phyloP scores from a whole-genome alignment of 2,888 invertebrate genomes.

The Diadromus collaris region DNA sequence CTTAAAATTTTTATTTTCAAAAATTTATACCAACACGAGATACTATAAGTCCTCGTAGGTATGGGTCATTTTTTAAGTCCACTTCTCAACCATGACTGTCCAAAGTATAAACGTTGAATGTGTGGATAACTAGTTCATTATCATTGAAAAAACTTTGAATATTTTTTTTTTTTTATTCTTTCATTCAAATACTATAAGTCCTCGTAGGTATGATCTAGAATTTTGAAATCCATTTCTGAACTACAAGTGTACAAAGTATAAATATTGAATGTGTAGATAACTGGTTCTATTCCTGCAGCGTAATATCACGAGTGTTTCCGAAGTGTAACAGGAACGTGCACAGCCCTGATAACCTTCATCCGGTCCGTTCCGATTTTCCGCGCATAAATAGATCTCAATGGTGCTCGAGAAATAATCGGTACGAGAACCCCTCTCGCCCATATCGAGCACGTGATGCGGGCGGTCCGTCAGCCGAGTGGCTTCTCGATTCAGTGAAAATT shows the following conservation, averaged over 20 bases:
- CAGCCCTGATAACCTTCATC: slow-evolving; percentile 54
- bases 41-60: background rate
- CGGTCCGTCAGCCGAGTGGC: slow-evolving; percentile 21
- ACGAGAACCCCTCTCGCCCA: slow-evolving; percentile 38
- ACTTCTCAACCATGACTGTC: too few species aligned
- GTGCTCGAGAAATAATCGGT: slow-evolving; percentile 55
- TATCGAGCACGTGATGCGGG: slow-evolving; percentile 46
- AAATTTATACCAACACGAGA: background rate
- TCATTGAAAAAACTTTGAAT: too few species aligned
- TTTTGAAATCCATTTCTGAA: background rate
- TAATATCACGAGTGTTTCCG: background rate
- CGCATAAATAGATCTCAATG: slow-evolving; percentile 55
- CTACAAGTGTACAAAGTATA: background rate
- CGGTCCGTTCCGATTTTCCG: slow-evolving; percentile 31
- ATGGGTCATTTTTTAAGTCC: background rate
- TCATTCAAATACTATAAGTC: too few species aligned
- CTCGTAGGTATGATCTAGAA: too few species aligned
- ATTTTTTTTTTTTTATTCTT: too few species aligned
- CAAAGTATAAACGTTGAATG: too few species aligned
- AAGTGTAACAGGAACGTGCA: slow-evolving; percentile 22
- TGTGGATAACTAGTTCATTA: too few species aligned
- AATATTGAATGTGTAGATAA: background rate
- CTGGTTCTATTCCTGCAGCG: slow-evolving; percentile 4
- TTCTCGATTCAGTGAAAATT: slow-evolving; percentile 17
- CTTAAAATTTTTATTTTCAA: background rate